These are phyloP conservation scores for Pomatorhinus ruficollis DNA, from an alignment of 2,113 vertebrate genomes.

Conservation along the genomic window DNA sequence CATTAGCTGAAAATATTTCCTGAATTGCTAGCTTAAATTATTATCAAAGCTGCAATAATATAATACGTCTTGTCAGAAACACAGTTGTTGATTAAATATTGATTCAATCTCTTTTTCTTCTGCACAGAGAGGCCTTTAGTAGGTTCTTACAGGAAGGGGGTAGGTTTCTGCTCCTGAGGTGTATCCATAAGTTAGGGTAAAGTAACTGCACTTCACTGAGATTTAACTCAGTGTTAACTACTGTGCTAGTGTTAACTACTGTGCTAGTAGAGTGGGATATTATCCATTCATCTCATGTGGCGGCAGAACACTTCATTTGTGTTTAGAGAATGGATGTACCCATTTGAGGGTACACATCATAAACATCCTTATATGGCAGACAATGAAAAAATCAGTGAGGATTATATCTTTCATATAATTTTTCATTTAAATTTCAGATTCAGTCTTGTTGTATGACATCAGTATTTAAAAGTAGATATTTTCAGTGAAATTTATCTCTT, in stretches of 20 bases:
- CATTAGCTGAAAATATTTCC: background rate
- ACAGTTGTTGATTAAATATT: background rate
- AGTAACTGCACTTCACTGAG: background rate
- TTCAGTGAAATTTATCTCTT: background rate
- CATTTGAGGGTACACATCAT: background rate
- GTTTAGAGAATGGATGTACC: background rate
- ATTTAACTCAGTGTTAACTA: no score
- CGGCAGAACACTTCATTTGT: background rate
- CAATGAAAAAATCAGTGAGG: background rate
- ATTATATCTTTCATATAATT: background rate
- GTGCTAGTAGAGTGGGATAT: background rate
- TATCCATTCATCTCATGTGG: background rate
- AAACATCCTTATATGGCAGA: background rate
- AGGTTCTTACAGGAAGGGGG: background rate
- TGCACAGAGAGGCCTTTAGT: background rate
- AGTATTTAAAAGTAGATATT: background rate
- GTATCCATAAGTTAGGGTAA: background rate
- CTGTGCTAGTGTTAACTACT: no score
- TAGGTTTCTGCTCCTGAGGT: background rate
- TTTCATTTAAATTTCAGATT: background rate
- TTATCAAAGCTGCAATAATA: background rate
- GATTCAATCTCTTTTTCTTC: background rate
- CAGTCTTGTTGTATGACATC: background rate
- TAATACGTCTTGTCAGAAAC: background rate
- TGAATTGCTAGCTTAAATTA: background rate